Evolutionary conservation across 2,797 vertebrate genomes (phyloP).

Genomic region (Emys orbicularis): DNA sequence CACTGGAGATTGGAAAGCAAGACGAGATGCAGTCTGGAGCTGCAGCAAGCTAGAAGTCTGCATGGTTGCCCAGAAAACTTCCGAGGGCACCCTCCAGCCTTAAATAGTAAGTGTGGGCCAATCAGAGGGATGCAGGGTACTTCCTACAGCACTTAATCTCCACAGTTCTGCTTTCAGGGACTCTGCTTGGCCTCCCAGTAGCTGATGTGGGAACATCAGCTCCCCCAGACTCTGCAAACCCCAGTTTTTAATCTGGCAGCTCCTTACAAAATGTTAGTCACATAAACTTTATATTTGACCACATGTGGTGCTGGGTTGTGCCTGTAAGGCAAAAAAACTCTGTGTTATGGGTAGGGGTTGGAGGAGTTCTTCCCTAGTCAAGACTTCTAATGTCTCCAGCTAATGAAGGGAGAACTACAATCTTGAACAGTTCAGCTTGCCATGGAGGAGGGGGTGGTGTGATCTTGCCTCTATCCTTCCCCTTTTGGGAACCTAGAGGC

Average conservation of each 20-base stretch:
- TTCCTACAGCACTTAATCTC: neutral
- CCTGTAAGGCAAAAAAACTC: neutral
- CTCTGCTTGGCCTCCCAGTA: neutral
- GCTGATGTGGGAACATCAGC: neutral
- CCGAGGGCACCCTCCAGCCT: neutral
- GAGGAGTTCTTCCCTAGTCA: conserved; percentile 54
- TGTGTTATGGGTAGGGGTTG: neutral
- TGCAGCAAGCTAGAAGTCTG: neutral
- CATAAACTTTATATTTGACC: conserved; percentile 53
- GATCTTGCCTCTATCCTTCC: neutral
- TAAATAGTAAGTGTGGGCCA: neutral
- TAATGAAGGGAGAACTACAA: neutral
- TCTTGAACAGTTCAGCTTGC: neutral
- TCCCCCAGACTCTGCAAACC: neutral
- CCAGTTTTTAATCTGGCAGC: neutral
- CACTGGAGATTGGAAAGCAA: neutral
- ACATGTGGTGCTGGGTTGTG: neutral
- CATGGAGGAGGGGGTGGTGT: neutral
- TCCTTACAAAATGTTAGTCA: conserved; percentile 16
- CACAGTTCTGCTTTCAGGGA: neutral
- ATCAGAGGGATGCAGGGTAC: neutral
- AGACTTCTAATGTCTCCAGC: conserved; percentile 25
- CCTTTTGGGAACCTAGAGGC: neutral
- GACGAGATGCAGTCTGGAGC: neutral
- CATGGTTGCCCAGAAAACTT: neutral